Evolutionary conservation across 2,888 invertebrate species (phyloP).

Genomic region (Marronus borbonicus): DNA sequence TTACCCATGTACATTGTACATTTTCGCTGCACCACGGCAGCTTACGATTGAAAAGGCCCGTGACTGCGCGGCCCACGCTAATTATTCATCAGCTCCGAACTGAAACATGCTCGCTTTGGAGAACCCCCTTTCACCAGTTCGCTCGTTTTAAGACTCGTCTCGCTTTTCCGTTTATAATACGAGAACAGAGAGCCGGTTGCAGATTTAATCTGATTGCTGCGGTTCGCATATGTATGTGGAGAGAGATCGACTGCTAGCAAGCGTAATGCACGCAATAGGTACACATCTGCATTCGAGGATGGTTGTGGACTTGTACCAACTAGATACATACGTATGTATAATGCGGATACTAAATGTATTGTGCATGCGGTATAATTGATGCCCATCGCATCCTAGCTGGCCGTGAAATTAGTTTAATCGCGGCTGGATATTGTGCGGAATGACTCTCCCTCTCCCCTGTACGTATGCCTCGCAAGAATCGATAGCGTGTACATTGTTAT

Average conservation of each 20-base stretch:
- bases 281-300: no score
- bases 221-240: not conserved
- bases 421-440: not conserved
- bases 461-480: no score
- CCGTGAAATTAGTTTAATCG: not conserved
- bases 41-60: not conserved
- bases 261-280: no score
- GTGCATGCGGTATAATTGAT: not conserved
- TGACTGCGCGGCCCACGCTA: not conserved
- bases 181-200: not conserved
- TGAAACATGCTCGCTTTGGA: not conserved
- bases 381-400: not conserved
- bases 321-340: not conserved
- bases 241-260: no score
- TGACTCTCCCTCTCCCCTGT: no score
- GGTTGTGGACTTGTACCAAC: not conserved
- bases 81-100: not conserved
- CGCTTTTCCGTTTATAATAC: no score
- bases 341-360: not conserved
- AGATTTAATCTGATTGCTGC: conserved; percentile 12
- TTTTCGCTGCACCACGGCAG: not conserved
- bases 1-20: no score
- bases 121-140: no score
- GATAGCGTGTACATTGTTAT: no score
- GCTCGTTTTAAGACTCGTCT: no score